Evolutionary conservation across 1,140 invertebrate species (phyloP), one percentile per base, ranked within the genome.

Genomic region (Harpegnathos saltator): DNA sequence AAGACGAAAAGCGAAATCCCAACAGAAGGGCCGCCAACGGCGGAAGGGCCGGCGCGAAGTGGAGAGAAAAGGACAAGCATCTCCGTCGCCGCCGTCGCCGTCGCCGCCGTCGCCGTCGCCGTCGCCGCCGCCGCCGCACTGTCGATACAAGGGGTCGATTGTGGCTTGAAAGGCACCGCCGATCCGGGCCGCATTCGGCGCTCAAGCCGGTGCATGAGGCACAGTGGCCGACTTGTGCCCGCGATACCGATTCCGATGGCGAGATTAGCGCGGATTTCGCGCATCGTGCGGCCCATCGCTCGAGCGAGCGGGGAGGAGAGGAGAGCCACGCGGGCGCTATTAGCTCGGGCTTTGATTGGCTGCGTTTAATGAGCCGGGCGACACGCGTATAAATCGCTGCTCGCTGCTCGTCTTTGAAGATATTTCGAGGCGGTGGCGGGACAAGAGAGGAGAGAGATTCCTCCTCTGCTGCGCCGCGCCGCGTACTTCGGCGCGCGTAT

Each of bases 311-410:
- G 48, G 22, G 66, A 7, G 66, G 24, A 14, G 15, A 15, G 24
- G 44, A 50, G 29, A 33, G 29, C 24, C 24, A 85, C 71, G 86
- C 87, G 85, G 86, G 44, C 77, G 88, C 91, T 94, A 94, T 93
- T 94, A 93, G 91, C 91, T 91, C 84, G 78, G 86, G 90, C 91
- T 94, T 94, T 94, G 93, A 94, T 94, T 94, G 92, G 92, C 92
- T 91, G 85, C 89, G 91, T 91, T 94, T 94, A 94, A 94, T 93
- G 92, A 90, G 86, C 90, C 92, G 90, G 87, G 86, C 91, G 92
- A 94, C 92, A 90, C 90, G 92, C 92, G 91, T 92, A 93, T 93
- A 93, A 94, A 94, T 94, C 92, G 91, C 92, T 86, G 89, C 90
- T 89, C 90, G 62, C 38, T 52, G 56, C 92, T 89, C 90, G 88